Evolutionary conservation across 1,140 invertebrate genomes (phyloP).

Genomic region (Aplysia californica): DNA sequence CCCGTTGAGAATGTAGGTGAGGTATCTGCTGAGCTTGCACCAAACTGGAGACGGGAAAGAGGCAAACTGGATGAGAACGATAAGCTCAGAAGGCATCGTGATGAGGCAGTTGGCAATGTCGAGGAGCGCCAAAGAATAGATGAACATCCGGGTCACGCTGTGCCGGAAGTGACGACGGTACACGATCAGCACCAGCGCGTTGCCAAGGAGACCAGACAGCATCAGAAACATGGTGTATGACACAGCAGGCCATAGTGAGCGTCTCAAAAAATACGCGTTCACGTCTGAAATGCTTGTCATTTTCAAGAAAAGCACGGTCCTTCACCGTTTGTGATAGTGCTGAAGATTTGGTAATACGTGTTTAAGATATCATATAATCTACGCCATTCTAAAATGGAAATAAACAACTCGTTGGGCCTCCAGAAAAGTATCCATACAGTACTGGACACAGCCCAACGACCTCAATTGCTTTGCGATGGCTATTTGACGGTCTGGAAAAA

Average conservation of each 20-base stretch:
- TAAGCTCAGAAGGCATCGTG: conserved; percentile 51
- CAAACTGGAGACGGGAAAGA: conserved; percentile 42
- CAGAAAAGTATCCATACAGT: no score
- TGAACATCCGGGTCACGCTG: conserved; percentile 54
- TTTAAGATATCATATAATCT: background rate
- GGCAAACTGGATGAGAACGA: conserved; percentile 41
- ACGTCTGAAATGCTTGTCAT: background rate
- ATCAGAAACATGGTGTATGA: conserved; percentile 39
- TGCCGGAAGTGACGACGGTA: conserved; percentile 45
- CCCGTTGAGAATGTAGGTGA: conserved; percentile 46
- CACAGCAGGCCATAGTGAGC: conserved; percentile 38
- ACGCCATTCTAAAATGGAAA: background rate
- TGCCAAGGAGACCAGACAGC: conserved; percentile 47
- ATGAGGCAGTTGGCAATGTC: conserved; percentile 51
- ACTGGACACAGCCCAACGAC: no score
- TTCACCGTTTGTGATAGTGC: background rate
- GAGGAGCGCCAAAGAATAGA: conserved; percentile 48
- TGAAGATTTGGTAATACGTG: background rate
- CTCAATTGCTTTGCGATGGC: no score
- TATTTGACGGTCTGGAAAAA: no score
- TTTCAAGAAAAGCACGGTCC: background rate
- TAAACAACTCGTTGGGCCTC: background rate
- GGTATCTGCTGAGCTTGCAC: conserved; percentile 52
- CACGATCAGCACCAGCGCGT: conserved; percentile 46
- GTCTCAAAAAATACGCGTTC: background rate